Conservation (phyloP, 2,797 vertebrate genomes). For the Tolypeutes matacus region DNA sequence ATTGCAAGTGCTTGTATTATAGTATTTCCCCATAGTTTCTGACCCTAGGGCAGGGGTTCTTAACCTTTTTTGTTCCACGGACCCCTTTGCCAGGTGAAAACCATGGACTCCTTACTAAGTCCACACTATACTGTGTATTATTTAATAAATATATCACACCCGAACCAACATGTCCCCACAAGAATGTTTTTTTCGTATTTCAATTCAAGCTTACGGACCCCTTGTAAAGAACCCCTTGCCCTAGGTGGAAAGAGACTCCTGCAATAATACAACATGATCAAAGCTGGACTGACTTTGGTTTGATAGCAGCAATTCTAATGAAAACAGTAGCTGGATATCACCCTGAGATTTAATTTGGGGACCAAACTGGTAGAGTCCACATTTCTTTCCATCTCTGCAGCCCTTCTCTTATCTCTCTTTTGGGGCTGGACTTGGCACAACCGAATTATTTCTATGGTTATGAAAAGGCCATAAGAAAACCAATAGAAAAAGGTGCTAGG, state of each 20-base stretch:
- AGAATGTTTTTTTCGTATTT: no score
- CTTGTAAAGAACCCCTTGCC: no score
- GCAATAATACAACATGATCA: background rate
- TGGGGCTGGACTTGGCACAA: background rate
- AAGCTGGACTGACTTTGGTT: background rate
- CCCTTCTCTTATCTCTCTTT: background rate
- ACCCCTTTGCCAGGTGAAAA: no score
- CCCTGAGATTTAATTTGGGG: background rate
- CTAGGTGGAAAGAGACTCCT: background rate
- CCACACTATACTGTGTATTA: no score
- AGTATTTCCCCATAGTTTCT: background rate
- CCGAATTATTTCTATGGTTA: background rate
- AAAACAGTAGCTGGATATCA: background rate
- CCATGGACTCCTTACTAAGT: no score
- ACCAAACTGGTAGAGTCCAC: background rate
- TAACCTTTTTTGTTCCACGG: no score
- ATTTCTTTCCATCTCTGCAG: background rate
- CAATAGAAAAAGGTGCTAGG: conserved; percentile 1
- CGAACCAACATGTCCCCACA: no score
- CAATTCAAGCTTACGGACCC: no score
- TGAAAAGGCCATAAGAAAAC: conserved; percentile 35
- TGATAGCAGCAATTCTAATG: background rate
- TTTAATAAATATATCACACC: no score
- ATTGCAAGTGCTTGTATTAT: background rate
- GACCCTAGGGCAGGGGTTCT: background rate